A percentile compares a stretch with the other conserved stretches of the same genome.
phyloP scores from a whole-genome alignment of 1,140 invertebrate genomes.

The Drosophila kepulauana region DNA sequence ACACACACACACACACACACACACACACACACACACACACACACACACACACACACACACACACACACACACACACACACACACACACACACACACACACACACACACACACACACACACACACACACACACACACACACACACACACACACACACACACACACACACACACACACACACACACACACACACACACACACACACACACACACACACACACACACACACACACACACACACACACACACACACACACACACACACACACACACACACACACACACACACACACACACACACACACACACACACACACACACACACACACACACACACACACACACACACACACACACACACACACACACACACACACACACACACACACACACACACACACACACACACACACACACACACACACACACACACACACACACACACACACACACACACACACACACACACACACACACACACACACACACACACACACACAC shows the following conservation, averaged over 20 bases:
- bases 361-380: conserved; percentile 58
- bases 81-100: conserved; percentile 58
- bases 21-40: conserved; percentile 30
- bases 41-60: conserved; percentile 58
- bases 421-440: conserved; percentile 30
- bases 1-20: conserved; percentile 58
- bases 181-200: conserved; percentile 30
- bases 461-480: conserved; percentile 30
- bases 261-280: conserved; percentile 30
- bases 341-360: conserved; percentile 30
- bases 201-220: conserved; percentile 58
- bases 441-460: conserved; percentile 58
- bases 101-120: conserved; percentile 30
- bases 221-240: conserved; percentile 30
- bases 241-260: conserved; percentile 58
- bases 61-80: conserved; percentile 30
- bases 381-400: conserved; percentile 30
- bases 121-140: conserved; percentile 58
- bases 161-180: conserved; percentile 58
- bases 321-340: conserved; percentile 58
- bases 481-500: conserved; percentile 58
- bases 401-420: conserved; percentile 58
- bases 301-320: conserved; percentile 30
- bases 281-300: conserved; percentile 58
- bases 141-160: conserved; percentile 30